These are phyloP conservation scores for Nyctalus aviator DNA, from an alignment of 2,797 vertebrate species.

Conservation along the genomic window DNA sequence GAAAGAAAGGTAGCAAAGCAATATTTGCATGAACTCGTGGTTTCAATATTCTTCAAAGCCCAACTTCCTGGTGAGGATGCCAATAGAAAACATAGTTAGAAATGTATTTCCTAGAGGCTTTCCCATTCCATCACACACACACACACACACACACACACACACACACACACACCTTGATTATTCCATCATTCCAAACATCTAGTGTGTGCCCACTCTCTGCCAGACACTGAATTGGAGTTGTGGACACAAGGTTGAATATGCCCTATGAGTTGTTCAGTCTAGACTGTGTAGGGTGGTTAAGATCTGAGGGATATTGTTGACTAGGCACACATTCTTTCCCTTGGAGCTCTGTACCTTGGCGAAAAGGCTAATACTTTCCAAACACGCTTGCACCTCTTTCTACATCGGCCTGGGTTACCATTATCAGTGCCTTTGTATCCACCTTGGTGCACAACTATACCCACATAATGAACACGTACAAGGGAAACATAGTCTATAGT, in stretches of 20 bases:
- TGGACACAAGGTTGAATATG: not conserved
- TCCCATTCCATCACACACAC: not conserved
- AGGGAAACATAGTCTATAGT: not conserved
- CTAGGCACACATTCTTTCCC: not conserved
- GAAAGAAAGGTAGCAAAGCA: constrained; percentile 29
- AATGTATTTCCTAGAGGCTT: not conserved
- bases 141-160: not conserved
- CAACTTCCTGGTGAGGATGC: not conserved
- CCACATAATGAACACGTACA: not conserved
- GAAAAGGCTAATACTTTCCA: not conserved
- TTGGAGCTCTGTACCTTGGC: not conserved
- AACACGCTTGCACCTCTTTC: not conserved
- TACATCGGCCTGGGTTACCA: not conserved
- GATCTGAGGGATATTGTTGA: not conserved
- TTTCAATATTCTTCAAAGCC: not conserved
- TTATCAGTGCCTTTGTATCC: not conserved
- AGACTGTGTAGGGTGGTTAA: not conserved
- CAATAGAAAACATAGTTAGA: constrained; percentile 14
- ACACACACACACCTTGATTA: not conserved
- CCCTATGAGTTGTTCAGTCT: not conserved
- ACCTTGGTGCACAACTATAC: not conserved
- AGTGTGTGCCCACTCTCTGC: not conserved
- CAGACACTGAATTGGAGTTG: not conserved
- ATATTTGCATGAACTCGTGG: not conserved
- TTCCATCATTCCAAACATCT: not conserved